These are phyloP conservation scores for Zygogramma bicolorata DNA, from an alignment of 2,888 invertebrate genomes.

Conservation along the genomic window DNA sequence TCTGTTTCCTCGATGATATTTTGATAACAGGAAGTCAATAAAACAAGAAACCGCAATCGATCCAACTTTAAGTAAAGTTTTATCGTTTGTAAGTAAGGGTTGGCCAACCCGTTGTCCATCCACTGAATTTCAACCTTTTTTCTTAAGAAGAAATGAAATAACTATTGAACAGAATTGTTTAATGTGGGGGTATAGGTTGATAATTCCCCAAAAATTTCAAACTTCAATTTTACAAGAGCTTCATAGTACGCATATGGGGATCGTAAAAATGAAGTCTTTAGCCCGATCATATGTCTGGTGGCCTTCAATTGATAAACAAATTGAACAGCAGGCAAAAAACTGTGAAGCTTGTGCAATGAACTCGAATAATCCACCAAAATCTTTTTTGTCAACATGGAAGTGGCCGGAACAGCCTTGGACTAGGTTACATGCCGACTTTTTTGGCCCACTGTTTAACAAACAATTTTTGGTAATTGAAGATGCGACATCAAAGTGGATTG, in stretches of 20 bases:
- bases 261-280: conserved; percentile 11
- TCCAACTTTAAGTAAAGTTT: neutral
- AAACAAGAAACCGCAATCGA: neutral
- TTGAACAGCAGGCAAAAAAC: neutral
- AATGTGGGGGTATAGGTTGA: neutral
- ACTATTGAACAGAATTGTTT: neutral
- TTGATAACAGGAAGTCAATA: no score
- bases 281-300: conserved; percentile 19
- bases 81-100: neutral
- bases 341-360: neutral
- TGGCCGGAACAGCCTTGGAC: neutral
- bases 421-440: no score
- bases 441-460: no score
- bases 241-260: neutral
- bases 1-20: no score
- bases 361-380: neutral
- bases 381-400: neutral
- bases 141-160: no score
- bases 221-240: conserved; percentile 7
- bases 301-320: conserved; percentile 13
- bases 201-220: neutral
- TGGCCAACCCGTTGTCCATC: neutral
- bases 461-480: no score
- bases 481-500: no score
- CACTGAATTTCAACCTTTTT: neutral